These are phyloP conservation scores for Drosophila nannoptera DNA, from an alignment of 1,140 invertebrate genomes.

Conservation along the genomic window DNA sequence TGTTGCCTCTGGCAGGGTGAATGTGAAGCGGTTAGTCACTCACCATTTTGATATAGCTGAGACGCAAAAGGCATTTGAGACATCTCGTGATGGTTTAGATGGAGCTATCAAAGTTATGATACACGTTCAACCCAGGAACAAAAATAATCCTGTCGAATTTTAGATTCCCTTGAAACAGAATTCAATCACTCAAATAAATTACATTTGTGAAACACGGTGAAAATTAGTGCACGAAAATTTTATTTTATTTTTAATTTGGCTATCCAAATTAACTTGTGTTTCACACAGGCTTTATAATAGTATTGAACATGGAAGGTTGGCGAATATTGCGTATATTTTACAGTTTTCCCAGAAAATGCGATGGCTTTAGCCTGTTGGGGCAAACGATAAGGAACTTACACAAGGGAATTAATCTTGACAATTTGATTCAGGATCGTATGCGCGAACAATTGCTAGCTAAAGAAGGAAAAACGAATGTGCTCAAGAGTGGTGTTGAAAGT, in stretches of 20 bases:
- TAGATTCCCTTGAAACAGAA: constrained; percentile 18
- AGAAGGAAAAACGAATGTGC: not conserved
- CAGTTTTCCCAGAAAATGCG: not conserved
- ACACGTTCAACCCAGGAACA: constrained; percentile 84
- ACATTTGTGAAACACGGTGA: not conserved
- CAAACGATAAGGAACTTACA: not conserved
- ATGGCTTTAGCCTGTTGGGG: no score
- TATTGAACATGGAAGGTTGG: not conserved
- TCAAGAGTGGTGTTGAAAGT: no score
- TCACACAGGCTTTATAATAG: not conserved
- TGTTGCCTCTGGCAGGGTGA: constrained; percentile 89
- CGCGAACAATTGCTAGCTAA: not conserved
- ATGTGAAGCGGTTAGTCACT: constrained; percentile 94
- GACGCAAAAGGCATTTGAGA: constrained; percentile 91
- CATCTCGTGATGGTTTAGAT: constrained; percentile 83
- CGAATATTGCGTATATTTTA: not conserved
- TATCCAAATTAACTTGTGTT: not conserved
- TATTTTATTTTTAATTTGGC: not conserved
- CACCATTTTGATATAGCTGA: constrained; percentile 94
- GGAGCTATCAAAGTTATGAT: constrained; percentile 96
- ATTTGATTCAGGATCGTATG: constrained; percentile 4
- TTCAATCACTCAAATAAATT: not conserved
- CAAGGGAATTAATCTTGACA: not conserved
- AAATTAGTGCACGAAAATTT: not conserved
- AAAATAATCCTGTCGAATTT: constrained; percentile 79